Base-by-base conservation (phyloP, 1,140 invertebrate genomes). In the Aleiodes sp. region DNA sequence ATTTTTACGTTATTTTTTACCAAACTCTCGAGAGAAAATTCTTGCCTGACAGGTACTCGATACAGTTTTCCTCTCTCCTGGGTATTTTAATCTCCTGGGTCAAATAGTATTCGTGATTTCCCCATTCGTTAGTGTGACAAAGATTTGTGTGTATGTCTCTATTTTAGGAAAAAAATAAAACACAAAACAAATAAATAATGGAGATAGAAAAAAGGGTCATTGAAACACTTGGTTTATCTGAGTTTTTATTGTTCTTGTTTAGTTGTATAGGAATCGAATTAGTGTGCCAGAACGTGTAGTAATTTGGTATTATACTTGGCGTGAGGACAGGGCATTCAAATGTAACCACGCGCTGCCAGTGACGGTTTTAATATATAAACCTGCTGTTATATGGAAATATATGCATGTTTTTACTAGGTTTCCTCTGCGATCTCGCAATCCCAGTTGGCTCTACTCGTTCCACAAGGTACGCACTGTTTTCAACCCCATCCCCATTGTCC, bases 311-410 rank as follows among this genome's bases (percentile, higher is more conserved):
- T 65, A 33, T 31, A 65, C 60, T 81, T 78, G 76, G 80, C 81
- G 79, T 79, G 76, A 74, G 83, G 78, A 84, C 81, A 84, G 80
- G 81, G 78, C 84, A 85, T 86, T 84, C 79, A 85, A 84, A 86
- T 85, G 82, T 86, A 85, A 84, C 82, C 82, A 83, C 78, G 79
- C 76, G 77, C 82, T 84, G 84, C 74, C 76, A 74, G 74, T 84
- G 84, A 85, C 82, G 77, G 78, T 76, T 56, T 78, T 80, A 84
- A 85, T 84, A 84, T 84, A 84, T 85, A 84, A 84, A 84, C 81
- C 81, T 43, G 24, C 46, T 85, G 83, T 83, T 85, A 83, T 84
- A 83, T 86, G 84, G 82, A 86, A 86, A 85, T 86, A 78, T 82
- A 86, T 84, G 82, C 83, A 75, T 84, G 83, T 85, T 86, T 86